Conservation (phyloP, 2,113 vertebrate species). For the Lasiurus cinereus region DNA sequence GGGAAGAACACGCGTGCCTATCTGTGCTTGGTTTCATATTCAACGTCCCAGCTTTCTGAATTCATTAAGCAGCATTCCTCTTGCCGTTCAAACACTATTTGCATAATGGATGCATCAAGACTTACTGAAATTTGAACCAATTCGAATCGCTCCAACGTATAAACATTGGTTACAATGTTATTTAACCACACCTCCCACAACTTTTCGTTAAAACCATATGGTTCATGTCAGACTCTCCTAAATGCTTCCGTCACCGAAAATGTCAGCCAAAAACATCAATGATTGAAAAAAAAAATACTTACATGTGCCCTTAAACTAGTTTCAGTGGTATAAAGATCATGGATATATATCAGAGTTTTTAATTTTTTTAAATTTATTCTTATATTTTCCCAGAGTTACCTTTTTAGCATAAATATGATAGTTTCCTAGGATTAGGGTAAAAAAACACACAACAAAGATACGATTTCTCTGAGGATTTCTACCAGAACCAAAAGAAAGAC, state of each 20-base stretch:
- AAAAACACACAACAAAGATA: not conserved
- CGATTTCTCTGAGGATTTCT: not conserved
- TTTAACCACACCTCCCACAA: constrained; percentile 23
- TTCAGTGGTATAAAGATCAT: not conserved
- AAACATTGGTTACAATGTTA: constrained; percentile 48
- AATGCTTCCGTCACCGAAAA: constrained; percentile 28
- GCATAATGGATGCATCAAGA: constrained; percentile 56
- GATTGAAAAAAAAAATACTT: constrained; percentile 33
- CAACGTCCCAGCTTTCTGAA: not conserved
- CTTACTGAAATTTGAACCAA: constrained; percentile 62
- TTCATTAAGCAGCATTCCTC: constrained; percentile 51
- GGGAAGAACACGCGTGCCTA: not conserved
- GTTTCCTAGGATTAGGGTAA: not conserved
- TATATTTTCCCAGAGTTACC: constrained; percentile 16
- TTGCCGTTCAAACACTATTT: constrained; percentile 51
- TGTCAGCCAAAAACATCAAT: not conserved
- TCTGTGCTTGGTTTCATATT: not conserved
- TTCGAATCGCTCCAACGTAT: constrained; percentile 53
- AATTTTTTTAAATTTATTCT: not conserved
- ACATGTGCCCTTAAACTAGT: not conserved
- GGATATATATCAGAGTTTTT: not conserved
- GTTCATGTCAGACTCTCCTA: constrained; percentile 46
- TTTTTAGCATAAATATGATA: not conserved
- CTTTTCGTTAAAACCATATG: constrained; percentile 58
- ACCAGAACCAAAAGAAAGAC: not conserved